Evolutionary conservation across 2,113 vertebrate genomes (phyloP).

Genomic region (Pelvicachromis taeniatus): DNA sequence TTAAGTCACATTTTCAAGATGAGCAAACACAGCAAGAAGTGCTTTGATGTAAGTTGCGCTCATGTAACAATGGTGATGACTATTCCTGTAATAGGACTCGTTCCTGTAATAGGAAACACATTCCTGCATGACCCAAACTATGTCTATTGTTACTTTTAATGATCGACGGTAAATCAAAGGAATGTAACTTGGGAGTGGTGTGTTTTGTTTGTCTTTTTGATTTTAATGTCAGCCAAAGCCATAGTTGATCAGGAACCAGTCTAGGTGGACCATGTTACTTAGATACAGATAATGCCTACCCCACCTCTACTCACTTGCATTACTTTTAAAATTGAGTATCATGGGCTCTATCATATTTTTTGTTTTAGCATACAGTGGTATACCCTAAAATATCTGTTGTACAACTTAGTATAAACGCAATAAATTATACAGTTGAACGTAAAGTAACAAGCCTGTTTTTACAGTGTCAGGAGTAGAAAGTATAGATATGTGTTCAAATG

Average conservation of each 20-base stretch:
- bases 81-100: too few relatives aligned
- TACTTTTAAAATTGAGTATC: neutral
- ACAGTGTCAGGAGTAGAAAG: too few relatives aligned
- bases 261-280: neutral
- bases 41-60: neutral
- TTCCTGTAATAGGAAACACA: neutral
- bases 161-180: too few relatives aligned
- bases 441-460: too few relatives aligned
- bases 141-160: neutral
- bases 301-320: neutral
- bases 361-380: too few relatives aligned
- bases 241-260: neutral
- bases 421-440: too few relatives aligned
- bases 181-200: neutral
- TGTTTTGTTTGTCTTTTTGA: neutral
- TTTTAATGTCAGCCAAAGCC: neutral
- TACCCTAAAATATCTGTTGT: too few relatives aligned
- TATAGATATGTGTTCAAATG: too few relatives aligned
- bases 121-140: neutral
- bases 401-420: too few relatives aligned
- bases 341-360: too few relatives aligned
- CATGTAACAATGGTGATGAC: neutral
- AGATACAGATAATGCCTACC: neutral
- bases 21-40: neutral
- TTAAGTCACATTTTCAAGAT: neutral